A percentile compares a stretch with the other conserved stretches of the same genome.
These are phyloP conservation scores for Lasioglossum marginatum DNA, from an alignment of 2,888 invertebrate species.

Conservation along the genomic window DNA sequence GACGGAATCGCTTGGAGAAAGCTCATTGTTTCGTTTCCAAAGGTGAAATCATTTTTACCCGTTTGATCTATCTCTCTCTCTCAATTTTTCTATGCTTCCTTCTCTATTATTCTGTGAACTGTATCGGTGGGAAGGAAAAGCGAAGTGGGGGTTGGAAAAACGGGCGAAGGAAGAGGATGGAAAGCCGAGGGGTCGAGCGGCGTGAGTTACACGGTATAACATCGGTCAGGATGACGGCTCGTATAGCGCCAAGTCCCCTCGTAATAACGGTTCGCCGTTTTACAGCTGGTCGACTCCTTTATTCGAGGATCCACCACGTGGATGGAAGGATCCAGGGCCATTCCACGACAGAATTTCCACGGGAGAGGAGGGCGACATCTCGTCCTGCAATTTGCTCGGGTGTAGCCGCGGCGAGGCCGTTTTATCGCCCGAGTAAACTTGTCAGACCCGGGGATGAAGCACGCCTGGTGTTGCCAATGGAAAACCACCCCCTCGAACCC, in stretches of 20 bases:
- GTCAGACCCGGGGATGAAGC: constrained; percentile 54
- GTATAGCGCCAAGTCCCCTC: constrained; percentile 61
- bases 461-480: constrained; percentile 56
- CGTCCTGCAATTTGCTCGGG: constrained; percentile 65
- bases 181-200: constrained; percentile 21
- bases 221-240: constrained; percentile 59
- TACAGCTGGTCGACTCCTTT: constrained; percentile 70
- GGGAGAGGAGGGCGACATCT: constrained; percentile 44
- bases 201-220: constrained; percentile 56
- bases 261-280: constrained; percentile 71
- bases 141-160: background rate
- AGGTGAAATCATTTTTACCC: constrained; percentile 65
- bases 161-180: constrained; percentile 7
- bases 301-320: constrained; percentile 69
- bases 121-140: constrained; percentile 31
- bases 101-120: constrained; percentile 39
- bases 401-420: constrained; percentile 56
- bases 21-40: constrained; percentile 52
- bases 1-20: background rate
- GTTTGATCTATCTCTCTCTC: constrained; percentile 57
- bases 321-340: constrained; percentile 65
- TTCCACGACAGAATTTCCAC: constrained; percentile 62
- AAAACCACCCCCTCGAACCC: constrained; percentile 28
- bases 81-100: background rate
- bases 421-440: constrained; percentile 64